These are phyloP conservation scores for Calcarius lapponicus DNA, from an alignment of 2,797 vertebrate species.

Conservation along the genomic window DNA sequence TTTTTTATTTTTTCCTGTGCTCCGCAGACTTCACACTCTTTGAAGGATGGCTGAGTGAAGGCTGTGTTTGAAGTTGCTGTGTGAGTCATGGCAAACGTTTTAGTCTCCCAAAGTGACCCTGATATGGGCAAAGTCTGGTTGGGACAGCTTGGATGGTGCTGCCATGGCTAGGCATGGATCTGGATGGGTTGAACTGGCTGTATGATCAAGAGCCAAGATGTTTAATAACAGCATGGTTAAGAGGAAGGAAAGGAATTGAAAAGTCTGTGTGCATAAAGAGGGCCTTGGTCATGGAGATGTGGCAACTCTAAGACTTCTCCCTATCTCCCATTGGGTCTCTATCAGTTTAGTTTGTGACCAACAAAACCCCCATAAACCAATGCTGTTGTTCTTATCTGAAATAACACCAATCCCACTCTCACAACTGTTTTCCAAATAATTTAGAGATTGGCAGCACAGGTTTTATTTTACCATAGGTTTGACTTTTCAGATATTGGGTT, in stretches of 20 bases:
- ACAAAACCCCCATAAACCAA: neutral
- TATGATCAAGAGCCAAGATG: neutral
- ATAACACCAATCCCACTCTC: neutral
- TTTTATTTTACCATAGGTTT: neutral
- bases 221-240: neutral
- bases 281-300: neutral
- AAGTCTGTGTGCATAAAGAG: neutral
- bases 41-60: neutral
- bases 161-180: neutral
- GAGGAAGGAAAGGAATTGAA: neutral
- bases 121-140: rapidly evolving
- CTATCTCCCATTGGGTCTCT: neutral
- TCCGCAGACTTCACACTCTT: neutral
- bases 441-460: rapidly evolving
- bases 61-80: neutral
- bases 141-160: neutral
- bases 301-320: neutral
- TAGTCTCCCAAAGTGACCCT: neutral
- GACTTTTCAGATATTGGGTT: neutral
- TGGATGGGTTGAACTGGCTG: neutral
- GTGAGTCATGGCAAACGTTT: neutral
- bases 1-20: slow-evolving; percentile 56
- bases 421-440: neutral
- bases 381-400: neutral
- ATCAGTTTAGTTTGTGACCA: neutral